phyloP scores from a whole-genome alignment of 2,888 invertebrate species.

The Nephrotoma flavescens region DNA sequence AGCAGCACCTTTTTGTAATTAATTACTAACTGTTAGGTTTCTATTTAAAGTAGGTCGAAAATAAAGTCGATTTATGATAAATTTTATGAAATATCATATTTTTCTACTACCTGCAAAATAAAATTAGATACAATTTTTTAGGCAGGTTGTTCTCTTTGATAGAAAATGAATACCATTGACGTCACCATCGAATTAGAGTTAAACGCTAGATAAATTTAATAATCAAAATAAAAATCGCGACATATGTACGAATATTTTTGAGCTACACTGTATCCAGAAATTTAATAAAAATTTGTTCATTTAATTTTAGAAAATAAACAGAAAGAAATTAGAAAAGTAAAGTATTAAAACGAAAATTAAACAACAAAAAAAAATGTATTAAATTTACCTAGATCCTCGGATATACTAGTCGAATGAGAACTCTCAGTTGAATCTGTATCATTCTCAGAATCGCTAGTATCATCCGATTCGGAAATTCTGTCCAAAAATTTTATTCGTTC shows the following conservation, averaged over 20 bases:
- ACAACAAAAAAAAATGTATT: background rate
- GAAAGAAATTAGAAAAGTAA: background rate
- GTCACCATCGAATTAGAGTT: background rate
- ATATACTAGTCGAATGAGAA: conserved; percentile 30
- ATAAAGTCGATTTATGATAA: no score
- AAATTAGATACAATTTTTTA: no score
- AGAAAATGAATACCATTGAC: no score
- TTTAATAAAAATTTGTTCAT: background rate
- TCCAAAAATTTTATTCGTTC: conserved; percentile 18
- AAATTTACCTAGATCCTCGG: conserved; percentile 23
- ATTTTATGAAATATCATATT: no score
- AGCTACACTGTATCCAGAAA: background rate
- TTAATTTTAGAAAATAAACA: background rate
- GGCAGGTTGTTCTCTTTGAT: no score
- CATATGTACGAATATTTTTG: background rate
- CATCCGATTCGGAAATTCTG: conserved; percentile 34
- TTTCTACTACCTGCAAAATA: no score
- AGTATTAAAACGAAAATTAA: background rate
- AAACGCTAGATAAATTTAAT: background rate
- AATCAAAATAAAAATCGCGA: background rate
- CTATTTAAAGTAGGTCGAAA: no score
- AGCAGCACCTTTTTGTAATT: no score
- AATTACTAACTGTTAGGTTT: no score
- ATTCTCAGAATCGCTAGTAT: conserved; percentile 38
- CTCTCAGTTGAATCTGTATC: conserved; percentile 33